phyloP scores from a whole-genome alignment of 1,140 invertebrate genomes.

The Drosophila rhopaloa region DNA sequence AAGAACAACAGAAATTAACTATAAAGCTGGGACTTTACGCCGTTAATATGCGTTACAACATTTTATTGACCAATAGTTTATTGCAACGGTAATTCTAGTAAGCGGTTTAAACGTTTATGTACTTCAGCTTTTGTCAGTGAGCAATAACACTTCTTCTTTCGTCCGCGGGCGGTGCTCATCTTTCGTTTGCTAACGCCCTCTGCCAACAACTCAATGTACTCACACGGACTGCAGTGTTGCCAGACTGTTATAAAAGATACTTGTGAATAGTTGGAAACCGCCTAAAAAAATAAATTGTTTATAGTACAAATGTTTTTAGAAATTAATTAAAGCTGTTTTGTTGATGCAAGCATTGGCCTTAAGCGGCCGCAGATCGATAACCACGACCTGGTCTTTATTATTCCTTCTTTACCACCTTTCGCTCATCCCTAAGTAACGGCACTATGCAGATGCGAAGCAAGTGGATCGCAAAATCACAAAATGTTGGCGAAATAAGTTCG shows the following conservation, averaged over 20 bases:
- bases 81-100: not conserved
- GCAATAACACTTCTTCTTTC: not conserved
- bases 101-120: not conserved
- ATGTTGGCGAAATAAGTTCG: constrained; percentile 70
- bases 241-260: not conserved
- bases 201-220: not conserved
- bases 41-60: too few species aligned
- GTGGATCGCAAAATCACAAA: constrained; percentile 50
- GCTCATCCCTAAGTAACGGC: constrained; percentile 54
- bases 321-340: too few species aligned
- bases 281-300: not conserved
- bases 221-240: not conserved
- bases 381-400: not conserved
- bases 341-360: too few species aligned
- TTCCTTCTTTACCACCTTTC: not conserved
- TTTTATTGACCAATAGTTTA: too few species aligned
- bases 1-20: too few species aligned
- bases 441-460: constrained; percentile 49
- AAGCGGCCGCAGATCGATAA: too few species aligned
- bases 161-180: not conserved
- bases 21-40: too few species aligned
- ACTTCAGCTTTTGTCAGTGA: not conserved
- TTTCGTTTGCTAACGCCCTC: not conserved
- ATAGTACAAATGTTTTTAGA: too few species aligned
- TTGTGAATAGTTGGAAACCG: too few species aligned